A percentile compares a stretch with the other conserved stretches of the same genome.
phyloP scores from a whole-genome alignment of 2,888 invertebrate species.

The Trichopoda pennipes region DNA sequence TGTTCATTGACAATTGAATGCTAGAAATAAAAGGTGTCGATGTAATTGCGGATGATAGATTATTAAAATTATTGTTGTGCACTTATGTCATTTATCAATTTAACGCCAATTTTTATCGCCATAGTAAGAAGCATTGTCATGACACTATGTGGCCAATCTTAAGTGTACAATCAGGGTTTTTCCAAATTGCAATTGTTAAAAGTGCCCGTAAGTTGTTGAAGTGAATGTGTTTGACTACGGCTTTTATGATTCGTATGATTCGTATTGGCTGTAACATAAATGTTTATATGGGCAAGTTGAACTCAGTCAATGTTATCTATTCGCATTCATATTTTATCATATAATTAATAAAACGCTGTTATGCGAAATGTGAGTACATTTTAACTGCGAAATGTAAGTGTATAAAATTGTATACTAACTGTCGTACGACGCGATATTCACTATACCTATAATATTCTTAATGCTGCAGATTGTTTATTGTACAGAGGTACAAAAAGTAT shows the following conservation, averaged over 20 bases:
- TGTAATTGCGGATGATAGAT: neutral
- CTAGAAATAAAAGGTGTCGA: neutral
- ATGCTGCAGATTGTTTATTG: conserved; percentile 40
- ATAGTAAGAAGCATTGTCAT: conserved; percentile 50
- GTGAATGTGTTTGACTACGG: neutral
- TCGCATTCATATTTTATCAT: conserved; percentile 53
- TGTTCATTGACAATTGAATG: neutral
- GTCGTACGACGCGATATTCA: neutral
- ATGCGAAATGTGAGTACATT: conserved; percentile 42
- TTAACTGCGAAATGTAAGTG: conserved; percentile 31
- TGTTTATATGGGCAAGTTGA: conserved; percentile 35
- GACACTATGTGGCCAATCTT: conserved; percentile 54
- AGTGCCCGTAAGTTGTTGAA: neutral
- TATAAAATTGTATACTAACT: conserved; percentile 51
- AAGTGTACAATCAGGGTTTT: conserved; percentile 33
- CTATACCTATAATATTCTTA: conserved; percentile 13
- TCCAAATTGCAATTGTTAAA: conserved; percentile 18
- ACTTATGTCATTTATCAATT: conserved; percentile 68
- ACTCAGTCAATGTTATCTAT: conserved; percentile 21
- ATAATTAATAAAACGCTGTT: conserved; percentile 61
- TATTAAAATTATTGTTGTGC: conserved; percentile 21
- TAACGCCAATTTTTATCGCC: conserved; percentile 66
- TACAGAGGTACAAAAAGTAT: neutral
- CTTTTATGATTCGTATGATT: conserved; percentile 9
- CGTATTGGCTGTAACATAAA: conserved; percentile 36